These are phyloP conservation scores for Autographa gamma DNA, from an alignment of 2,888 invertebrate species.

Conservation along the genomic window DNA sequence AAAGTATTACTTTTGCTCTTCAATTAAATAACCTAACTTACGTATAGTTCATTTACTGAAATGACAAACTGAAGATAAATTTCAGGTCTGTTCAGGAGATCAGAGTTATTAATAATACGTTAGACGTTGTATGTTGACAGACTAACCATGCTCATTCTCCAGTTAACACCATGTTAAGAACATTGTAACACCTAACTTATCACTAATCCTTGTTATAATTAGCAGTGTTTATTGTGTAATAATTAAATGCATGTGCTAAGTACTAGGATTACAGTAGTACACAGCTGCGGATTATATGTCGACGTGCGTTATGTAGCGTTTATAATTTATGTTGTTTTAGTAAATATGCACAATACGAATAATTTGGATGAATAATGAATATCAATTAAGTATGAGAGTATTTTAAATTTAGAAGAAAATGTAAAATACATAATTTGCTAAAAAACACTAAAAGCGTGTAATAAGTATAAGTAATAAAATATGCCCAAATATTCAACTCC, in stretches of 20 bases:
- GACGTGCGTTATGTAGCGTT: constrained; percentile 10
- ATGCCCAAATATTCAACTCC: too few relatives aligned
- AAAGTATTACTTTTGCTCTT: too few relatives aligned
- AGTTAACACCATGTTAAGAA: neutral
- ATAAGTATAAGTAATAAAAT: too few relatives aligned
- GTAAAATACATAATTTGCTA: too few relatives aligned
- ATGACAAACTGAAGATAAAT: too few relatives aligned
- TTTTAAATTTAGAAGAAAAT: too few relatives aligned
- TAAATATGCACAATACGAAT: too few relatives aligned
- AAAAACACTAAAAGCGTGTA: too few relatives aligned
- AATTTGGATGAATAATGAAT: neutral
- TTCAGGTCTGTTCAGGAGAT: too few relatives aligned
- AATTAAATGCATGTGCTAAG: constrained; percentile 42
- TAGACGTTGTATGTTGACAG: neutral
- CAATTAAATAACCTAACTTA: too few relatives aligned
- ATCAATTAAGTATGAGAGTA: neutral
- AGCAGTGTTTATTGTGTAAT: constrained; percentile 38
- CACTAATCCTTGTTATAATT: constrained; percentile 26
- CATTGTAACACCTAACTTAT: neutral
- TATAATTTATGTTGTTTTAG: neutral
- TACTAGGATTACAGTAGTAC: constrained; percentile 21
- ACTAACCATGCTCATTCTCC: neutral
- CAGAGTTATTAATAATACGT: too few relatives aligned
- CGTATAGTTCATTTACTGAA: too few relatives aligned
- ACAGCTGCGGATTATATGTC: constrained; percentile 12